Percentiles rank a stretch among this genome's conserved stretches.
These are phyloP conservation scores for Gracilinanus agilis DNA, from an alignment of 2,113 vertebrate genomes.

Conservation along the genomic window DNA sequence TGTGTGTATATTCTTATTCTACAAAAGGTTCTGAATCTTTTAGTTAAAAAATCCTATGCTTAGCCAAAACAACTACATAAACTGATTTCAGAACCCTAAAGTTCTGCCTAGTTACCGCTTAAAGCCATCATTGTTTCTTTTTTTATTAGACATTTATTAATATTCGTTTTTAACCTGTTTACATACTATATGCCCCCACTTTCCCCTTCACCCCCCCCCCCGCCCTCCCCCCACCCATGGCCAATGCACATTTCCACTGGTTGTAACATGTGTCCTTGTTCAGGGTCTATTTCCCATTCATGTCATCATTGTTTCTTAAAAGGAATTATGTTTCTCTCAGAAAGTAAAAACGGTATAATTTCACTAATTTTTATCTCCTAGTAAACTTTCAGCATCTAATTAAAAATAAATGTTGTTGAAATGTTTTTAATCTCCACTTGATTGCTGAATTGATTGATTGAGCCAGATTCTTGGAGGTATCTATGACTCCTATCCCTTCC, in stretches of 20 bases:
- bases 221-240: too few relatives aligned
- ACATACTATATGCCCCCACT: too few relatives aligned
- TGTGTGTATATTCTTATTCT: constrained; percentile 9
- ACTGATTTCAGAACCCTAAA: constrained; percentile 1
- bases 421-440: constrained; percentile 14
- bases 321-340: neutral
- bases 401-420: constrained; percentile 5
- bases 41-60: constrained; percentile 34
- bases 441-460: constrained; percentile 36
- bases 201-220: too few relatives aligned
- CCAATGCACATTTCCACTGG: too few relatives aligned
- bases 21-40: neutral
- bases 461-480: neutral
- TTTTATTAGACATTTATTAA: too few relatives aligned
- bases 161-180: too few relatives aligned
- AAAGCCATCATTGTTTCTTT: neutral
- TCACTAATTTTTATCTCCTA: constrained; percentile 3
- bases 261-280: too few relatives aligned
- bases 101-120: constrained; percentile 7
- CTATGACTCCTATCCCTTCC: neutral
- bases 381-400: constrained; percentile 16
- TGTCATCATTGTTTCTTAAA: too few relatives aligned
- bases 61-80: neutral
- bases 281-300: too few relatives aligned
- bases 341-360: constrained; percentile 24